These are phyloP conservation scores for Musca vetustissima DNA, from an alignment of 1,140 invertebrate species.

Conservation along the genomic window DNA sequence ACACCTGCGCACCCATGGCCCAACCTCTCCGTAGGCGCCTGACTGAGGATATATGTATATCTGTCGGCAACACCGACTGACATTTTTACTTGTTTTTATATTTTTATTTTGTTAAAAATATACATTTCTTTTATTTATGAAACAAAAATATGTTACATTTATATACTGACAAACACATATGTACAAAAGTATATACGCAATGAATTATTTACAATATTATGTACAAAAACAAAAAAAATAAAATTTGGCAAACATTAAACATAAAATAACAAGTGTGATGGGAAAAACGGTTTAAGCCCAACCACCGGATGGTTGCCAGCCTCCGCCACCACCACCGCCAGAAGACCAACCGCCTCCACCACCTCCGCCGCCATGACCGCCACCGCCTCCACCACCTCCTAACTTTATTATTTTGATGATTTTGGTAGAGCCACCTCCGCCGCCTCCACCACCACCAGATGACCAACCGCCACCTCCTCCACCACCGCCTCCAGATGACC, in stretches of 20 bases:
- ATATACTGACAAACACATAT: no score
- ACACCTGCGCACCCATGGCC: no score
- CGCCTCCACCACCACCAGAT: slow-evolving; percentile 31
- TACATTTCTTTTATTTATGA: no score
- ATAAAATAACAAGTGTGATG: no score
- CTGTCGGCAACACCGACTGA: no score
- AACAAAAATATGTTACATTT: no score
- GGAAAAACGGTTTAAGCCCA: slow-evolving; percentile 42
- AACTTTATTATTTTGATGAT: slow-evolving; percentile 40
- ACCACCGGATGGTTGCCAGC: slow-evolving; percentile 50
- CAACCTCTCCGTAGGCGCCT: no score
- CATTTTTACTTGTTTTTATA: no score
- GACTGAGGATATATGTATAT: no score
- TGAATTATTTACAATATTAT: background rate
- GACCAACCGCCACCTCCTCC: slow-evolving; percentile 35
- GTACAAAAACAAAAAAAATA: no score
- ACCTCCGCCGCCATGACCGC: slow-evolving; percentile 35
- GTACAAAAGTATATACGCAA: no score
- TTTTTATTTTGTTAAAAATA: no score
- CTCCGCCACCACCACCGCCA: slow-evolving; percentile 37
- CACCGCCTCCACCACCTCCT: slow-evolving; percentile 34
- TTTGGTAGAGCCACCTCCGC: slow-evolving; percentile 27
- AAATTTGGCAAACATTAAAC: background rate
- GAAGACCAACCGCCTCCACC: slow-evolving; percentile 27
- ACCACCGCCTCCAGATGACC: slow-evolving; percentile 30